phyloP scores from a whole-genome alignment of 2,113 vertebrate species.

The Galbula dea region DNA sequence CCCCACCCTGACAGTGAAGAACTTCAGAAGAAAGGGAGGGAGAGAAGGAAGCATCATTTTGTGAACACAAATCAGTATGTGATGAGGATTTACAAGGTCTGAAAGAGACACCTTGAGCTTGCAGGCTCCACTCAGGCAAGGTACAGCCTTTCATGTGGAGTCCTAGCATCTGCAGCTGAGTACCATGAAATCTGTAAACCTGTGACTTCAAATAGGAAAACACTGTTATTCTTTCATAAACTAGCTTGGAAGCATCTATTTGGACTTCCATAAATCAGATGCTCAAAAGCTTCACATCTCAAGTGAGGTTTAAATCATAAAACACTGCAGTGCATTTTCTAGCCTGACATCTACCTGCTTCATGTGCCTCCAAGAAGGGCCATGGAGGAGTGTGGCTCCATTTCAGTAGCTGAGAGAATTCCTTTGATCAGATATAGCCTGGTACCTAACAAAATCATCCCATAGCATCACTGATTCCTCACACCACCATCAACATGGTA shows the following conservation, averaged over 20 bases:
- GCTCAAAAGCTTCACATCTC: neutral
- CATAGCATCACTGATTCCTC: neutral
- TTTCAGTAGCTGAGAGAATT: conserved; percentile 15
- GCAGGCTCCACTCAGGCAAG: neutral
- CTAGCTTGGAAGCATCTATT: neutral
- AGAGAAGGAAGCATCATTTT: neutral
- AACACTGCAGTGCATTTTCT: neutral
- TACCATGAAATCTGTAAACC: neutral
- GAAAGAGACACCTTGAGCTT: neutral
- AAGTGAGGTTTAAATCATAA: neutral
- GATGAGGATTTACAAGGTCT: neutral
- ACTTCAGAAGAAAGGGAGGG: neutral
- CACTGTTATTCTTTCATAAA: neutral
- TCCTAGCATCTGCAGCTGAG: neutral
- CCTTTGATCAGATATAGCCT: neutral
- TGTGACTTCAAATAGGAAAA: neutral
- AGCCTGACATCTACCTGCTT: conserved; percentile 1
- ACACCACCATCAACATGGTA: conserved; percentile 45
- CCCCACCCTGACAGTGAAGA: too few relatives aligned
- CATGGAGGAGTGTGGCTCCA: neutral
- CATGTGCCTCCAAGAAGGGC: neutral
- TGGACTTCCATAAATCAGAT: neutral
- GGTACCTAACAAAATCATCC: conserved; percentile 14
- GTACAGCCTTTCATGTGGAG: neutral
- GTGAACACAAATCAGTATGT: neutral